Evolutionary conservation across 2,797 vertebrate genomes (phyloP), one percentile per base, ranked within the genome.

Genomic region (Danio choprae): DNA sequence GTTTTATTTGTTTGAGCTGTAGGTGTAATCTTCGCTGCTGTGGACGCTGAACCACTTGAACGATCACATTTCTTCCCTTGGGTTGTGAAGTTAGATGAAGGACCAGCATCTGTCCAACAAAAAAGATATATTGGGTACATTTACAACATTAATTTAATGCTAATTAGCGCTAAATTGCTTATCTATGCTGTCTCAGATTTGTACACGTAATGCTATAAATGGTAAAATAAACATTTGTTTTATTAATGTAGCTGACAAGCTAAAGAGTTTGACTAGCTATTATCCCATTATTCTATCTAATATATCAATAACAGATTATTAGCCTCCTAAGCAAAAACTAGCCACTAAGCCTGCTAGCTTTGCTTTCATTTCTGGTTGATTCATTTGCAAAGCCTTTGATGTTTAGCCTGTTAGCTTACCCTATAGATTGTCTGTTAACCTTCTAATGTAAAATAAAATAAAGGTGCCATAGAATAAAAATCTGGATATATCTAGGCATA

Each of bases 21-120:
- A 29, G 50, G 56, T 0, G 55, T 20, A 53, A 58, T 4, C 16
- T 63, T 64, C 4, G 62, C 20, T 10, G 46, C 22, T 51, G 56
- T 29, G 65, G 76, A 44, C 7, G 18, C 38, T n/a, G 43, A 62
- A 38, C n/a, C 48, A 16, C 53, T 79, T 20, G 71, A 46, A 55
- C 65, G 12, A 10, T 50, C 18, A 2, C 48, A 38, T 46, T 82
- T 74, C 38, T 68, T 44, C n/a, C 16, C 38, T 64, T 71, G 83
- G n/a, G 12, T 43, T 7, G 36, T 36, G 50, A 62, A 18, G 11
- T 82, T 75, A 11, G 77, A 77, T 46, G 82, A 77, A 64, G 43
- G 43, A 62, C 72, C 73, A 40, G 53, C 22, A 36, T 72, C 83
- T 86, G 75, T 58, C 10, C 63, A 58, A 20, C 50, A 20, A 55